Percentiles rank a stretch among this genome's conserved stretches.
These are phyloP conservation scores for Rhadinocentrus ornatus DNA, from an alignment of 2,797 vertebrate genomes.

Conservation along the genomic window DNA sequence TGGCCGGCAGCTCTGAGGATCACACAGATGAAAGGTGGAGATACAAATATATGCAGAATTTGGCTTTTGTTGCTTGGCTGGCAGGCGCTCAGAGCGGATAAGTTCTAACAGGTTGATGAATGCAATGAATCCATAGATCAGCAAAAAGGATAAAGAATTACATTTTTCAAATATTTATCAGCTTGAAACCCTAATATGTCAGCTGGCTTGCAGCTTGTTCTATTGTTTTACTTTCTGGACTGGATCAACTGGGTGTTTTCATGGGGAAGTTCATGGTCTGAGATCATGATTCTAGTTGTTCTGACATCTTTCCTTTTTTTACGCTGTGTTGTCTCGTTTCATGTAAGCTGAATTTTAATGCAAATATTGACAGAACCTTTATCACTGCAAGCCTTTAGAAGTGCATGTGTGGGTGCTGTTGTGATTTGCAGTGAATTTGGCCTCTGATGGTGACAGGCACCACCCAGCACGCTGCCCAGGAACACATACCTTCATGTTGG, in stretches of 20 bases:
- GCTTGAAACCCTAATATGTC: not conserved
- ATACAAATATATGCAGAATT: constrained; percentile 30
- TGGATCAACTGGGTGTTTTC: not conserved
- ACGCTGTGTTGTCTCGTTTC: constrained; percentile 29
- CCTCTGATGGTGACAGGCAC: constrained; percentile 38
- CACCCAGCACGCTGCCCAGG: constrained; percentile 28
- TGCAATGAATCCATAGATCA: constrained; percentile 24
- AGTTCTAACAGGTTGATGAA: constrained; percentile 29
- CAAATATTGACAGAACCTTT: constrained; percentile 32
- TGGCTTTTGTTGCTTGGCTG: constrained; percentile 19
- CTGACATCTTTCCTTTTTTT: constrained; percentile 22
- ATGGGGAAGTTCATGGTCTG: not conserved
- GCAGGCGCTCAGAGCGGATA: constrained; percentile 13
- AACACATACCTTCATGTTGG: constrained; percentile 34
- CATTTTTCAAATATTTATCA: not conserved
- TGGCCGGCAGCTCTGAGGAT: constrained; percentile 40
- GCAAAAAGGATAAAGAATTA: constrained; percentile 17
- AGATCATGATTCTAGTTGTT: not conserved
- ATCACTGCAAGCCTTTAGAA: constrained; percentile 49
- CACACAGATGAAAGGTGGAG: constrained; percentile 43
- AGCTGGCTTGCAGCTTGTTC: not conserved
- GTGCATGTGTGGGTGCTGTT: constrained; percentile 43
- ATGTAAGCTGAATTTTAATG: constrained; percentile 48
- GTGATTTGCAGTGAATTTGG: constrained; percentile 34
- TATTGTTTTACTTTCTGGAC: not conserved